Base-by-base conservation (phyloP, 2,888 invertebrate genomes). In the Drosophila longiperda region DNA sequence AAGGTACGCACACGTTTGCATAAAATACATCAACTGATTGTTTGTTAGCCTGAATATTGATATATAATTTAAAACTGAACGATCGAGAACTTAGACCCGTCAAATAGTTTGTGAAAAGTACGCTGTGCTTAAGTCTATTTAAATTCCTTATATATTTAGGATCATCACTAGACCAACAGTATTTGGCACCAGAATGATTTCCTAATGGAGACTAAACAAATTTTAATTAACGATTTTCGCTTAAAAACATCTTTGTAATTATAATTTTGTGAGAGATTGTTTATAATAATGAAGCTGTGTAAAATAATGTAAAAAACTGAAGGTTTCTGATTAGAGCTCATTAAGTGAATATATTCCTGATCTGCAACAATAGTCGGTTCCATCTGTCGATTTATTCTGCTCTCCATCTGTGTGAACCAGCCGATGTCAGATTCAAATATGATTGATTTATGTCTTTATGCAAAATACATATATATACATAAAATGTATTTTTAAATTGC, bases 61-160 rank as follows among this genome's bases (percentile, higher is more conserved):
- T 52, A 59, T 49, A 17, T 48, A 61, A 74, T 73, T 50, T 55
- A 60, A 38, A 42, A 36, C 38, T 60, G 66, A 70, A 45, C 69
- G 59, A 26, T 49, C 1, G 2, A 8, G 29, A 55, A 15, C 20
- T 40, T 29, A 6, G 15, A 11, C 29, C 29, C 36, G 23, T 17
- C 9, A 2, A 8, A 7, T 15, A 17, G n/a, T 40, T 12, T 38
- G 11, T 2, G 4, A 26, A 7, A 36, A 7, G 17, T n/a, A n/a
- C n/a, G 11, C 11, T 23, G 6, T 4, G 15, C 29, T 49, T 2
- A 17, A 32, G 7, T 32, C n/a, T 29, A 17, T n/a, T n/a, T 3
- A 26, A 26, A 26, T 26, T 26, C 26, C 26, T 26, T n/a, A n/a
- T n/a, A n/a, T n/a, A n/a, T n/a, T n/a, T n/a, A n/a, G n/a, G n/a